phyloP scores from a whole-genome alignment of 2,888 invertebrate genomes.

The Sinohyriopsis cumingii region DNA sequence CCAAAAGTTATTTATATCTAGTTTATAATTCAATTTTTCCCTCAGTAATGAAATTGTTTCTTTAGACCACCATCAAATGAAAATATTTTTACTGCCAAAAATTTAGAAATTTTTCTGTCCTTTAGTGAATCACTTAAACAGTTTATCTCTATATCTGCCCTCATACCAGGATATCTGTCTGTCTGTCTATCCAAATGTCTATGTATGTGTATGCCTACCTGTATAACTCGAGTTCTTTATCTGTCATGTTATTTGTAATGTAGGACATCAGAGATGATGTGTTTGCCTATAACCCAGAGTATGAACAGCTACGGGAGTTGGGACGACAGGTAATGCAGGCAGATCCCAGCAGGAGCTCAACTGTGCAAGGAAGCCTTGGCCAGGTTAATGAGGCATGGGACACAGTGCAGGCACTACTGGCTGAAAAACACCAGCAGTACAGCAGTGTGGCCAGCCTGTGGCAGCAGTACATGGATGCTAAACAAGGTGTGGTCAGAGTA shows the following conservation, averaged over 20 bases:
- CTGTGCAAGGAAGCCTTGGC: conserved; percentile 56
- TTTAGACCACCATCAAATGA: no score
- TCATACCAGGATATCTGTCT: no score
- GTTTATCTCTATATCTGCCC: no score
- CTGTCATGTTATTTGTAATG: conserved; percentile 3
- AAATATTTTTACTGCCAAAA: no score
- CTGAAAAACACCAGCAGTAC: conserved; percentile 57
- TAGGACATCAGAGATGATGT: conserved; percentile 64
- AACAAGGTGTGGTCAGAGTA: conserved; percentile 52
- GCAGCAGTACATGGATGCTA: conserved; percentile 65
- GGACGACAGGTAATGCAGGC: conserved; percentile 75
- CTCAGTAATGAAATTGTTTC: no score
- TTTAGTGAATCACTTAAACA: no score
- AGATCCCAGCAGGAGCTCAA: conserved; percentile 51
- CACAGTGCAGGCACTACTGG: conserved; percentile 50
- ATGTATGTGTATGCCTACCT: no score
- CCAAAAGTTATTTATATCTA: background rate
- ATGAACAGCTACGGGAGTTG: conserved; percentile 84
- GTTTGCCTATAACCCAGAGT: conserved; percentile 58
- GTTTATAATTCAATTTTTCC: no score
- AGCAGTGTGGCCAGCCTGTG: conserved; percentile 54
- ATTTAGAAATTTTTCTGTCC: no score
- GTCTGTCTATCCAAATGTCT: no score
- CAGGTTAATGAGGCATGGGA: conserved; percentile 64
- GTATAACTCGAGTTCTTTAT: no score